A percentile compares a stretch with the other conserved stretches of the same genome.
phyloP scores from a whole-genome alignment of 2,113 vertebrate genomes.

The Cephalopholis sonnerati region DNA sequence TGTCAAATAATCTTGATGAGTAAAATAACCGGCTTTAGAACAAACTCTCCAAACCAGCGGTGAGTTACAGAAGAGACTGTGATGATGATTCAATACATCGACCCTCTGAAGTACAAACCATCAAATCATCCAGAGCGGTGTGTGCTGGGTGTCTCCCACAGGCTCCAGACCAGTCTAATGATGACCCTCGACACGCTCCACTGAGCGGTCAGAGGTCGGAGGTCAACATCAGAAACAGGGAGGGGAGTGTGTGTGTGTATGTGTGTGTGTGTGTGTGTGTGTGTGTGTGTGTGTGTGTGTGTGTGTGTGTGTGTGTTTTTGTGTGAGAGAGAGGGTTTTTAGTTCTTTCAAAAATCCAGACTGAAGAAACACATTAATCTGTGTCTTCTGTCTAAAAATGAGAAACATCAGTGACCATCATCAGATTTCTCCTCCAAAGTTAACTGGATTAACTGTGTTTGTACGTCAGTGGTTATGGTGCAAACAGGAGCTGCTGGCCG shows the following conservation, averaged over 20 bases:
- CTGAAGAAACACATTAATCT: neutral
- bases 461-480: neutral
- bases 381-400: neutral
- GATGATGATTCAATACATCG: slow-evolving; percentile 20
- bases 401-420: neutral
- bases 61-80: neutral
- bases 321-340: neutral
- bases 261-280: neutral
- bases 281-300: neutral
- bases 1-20: neutral
- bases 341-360: neutral
- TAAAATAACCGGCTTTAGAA: neutral
- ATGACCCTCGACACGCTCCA: slow-evolving; percentile 87
- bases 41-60: neutral
- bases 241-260: neutral
- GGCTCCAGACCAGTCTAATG: slow-evolving; percentile 88
- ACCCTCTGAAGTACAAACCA: neutral
- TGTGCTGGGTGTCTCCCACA: slow-evolving; percentile 66
- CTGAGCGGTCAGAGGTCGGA: slow-evolving; percentile 84
- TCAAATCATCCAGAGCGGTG: neutral
- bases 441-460: neutral
- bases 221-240: slow-evolving; percentile 75
- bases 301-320: neutral
- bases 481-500: neutral
- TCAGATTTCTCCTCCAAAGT: neutral